These are phyloP conservation scores for Pimephales promelas DNA, from an alignment of 2,113 vertebrate species.

Conservation along the genomic window DNA sequence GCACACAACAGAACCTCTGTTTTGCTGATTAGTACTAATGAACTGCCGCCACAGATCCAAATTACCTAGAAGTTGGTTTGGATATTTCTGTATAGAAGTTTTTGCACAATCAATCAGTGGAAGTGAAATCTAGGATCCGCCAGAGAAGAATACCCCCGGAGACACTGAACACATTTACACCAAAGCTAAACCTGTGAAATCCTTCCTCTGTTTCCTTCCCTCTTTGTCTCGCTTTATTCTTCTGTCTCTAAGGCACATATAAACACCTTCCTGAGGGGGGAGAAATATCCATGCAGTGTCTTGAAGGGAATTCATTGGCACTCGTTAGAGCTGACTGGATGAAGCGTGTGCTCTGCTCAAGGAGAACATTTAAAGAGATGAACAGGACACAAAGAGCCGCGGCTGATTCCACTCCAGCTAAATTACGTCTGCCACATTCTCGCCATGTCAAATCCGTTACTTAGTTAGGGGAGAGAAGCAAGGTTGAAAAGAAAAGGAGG, in stretches of 20 bases:
- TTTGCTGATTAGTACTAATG: neutral
- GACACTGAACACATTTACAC: slow-evolving; percentile 18
- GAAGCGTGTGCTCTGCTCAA: slow-evolving; percentile 36
- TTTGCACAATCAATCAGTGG: neutral
- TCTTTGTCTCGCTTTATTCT: neutral
- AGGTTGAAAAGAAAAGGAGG: neutral
- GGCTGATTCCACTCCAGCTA: slow-evolving; percentile 45
- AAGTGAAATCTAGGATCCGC: slow-evolving; percentile 5
- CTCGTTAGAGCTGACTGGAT: slow-evolving; percentile 11
- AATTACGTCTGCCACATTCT: slow-evolving; percentile 43
- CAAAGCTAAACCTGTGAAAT: slow-evolving; percentile 20
- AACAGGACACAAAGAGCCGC: slow-evolving; percentile 36
- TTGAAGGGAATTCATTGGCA: slow-evolving; percentile 27
- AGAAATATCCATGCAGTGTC: slow-evolving; percentile 27
- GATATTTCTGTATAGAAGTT: neutral
- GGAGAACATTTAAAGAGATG: slow-evolving; percentile 52
- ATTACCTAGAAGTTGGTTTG: neutral
- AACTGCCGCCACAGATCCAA: neutral
- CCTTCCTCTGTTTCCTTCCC: neutral
- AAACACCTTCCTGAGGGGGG: slow-evolving; percentile 16
- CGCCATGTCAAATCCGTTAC: slow-evolving; percentile 30
- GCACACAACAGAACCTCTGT: neutral
- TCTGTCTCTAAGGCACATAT: slow-evolving; percentile 19
- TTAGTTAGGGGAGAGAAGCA: slow-evolving; percentile 14
- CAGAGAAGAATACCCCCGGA: neutral